Evolutionary conservation across 2,797 vertebrate species (phyloP).

Genomic region (Malurus splendens): DNA sequence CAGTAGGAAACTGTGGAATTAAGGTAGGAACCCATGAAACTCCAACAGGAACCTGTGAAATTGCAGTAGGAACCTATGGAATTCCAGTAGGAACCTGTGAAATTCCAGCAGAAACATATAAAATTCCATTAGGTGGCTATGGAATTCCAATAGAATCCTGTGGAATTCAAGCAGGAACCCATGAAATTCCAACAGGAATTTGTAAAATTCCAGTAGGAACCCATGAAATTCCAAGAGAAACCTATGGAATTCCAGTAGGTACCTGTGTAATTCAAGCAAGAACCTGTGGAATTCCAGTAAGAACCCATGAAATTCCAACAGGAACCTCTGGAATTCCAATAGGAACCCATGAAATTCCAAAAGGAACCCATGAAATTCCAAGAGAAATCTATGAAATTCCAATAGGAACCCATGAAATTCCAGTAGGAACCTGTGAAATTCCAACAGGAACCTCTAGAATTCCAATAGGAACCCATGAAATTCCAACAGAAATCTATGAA

Average conservation of each 20-base stretch:
- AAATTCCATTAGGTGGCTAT: fast-evolving
- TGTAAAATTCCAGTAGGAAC: no score
- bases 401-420: no score
- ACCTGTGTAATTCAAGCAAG: background rate
- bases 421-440: fast-evolving
- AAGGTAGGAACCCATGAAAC: fast-evolving
- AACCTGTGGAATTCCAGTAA: background rate
- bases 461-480: fast-evolving
- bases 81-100: no score
- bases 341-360: no score
- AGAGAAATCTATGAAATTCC: no score
- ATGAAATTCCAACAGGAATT: no score
- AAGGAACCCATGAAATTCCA: no score
- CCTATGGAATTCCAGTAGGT: fast-evolving
- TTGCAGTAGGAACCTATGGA: background rate
- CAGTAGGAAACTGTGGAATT: fast-evolving
- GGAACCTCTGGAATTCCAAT: no score
- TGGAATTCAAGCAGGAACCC: no score
- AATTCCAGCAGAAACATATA: no score
- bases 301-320: no score
- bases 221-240: no score
- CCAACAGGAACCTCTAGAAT: background rate
- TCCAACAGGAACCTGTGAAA: fast-evolving
- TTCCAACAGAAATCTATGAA: background rate
- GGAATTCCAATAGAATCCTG: background rate